Evolutionary conservation across 2,797 vertebrate species (phyloP).

Genomic region (Meriones psammophilus): DNA sequence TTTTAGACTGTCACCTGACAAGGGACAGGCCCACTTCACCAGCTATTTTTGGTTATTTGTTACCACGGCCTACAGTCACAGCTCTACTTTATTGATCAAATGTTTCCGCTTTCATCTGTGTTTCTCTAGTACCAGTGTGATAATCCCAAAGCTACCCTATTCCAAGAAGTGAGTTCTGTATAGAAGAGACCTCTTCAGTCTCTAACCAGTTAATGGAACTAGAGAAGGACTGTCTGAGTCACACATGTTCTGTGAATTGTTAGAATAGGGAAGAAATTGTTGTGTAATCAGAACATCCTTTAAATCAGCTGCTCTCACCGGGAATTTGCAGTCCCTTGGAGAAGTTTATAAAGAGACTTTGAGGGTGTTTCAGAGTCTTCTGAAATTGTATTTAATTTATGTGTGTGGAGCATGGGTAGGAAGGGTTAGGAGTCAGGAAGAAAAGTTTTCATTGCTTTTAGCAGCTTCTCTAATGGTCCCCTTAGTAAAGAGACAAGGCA

Average conservation of each 20-base stretch:
- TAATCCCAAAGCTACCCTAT: not conserved
- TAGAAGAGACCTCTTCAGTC: not conserved
- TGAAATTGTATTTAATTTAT: not conserved
- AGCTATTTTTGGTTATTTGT: not conserved
- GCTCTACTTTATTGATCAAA: not conserved
- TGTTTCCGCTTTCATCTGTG: constrained; percentile 51
- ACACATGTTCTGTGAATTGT: not conserved
- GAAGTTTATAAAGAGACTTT: not conserved
- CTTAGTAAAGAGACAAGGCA: constrained; percentile 1
- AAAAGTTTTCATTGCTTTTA: not conserved
- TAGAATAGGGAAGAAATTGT: not conserved
- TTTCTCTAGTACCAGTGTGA: constrained; percentile 29
- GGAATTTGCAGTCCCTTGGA: not conserved
- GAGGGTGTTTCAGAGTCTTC: constrained; percentile 34
- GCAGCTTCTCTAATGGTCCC: not conserved
- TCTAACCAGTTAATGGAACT: not conserved
- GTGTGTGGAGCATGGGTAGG: not conserved
- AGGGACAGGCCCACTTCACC: constrained; percentile 16
- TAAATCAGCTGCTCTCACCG: not conserved
- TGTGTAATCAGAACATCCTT: not conserved
- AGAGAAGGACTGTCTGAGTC: not conserved
- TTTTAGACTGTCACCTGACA: not conserved
- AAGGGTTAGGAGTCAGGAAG: not conserved
- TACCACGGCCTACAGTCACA: not conserved
- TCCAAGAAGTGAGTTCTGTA: not conserved